Base-by-base conservation (phyloP, 1,140 invertebrate genomes). In the Myzus persicae region DNA sequence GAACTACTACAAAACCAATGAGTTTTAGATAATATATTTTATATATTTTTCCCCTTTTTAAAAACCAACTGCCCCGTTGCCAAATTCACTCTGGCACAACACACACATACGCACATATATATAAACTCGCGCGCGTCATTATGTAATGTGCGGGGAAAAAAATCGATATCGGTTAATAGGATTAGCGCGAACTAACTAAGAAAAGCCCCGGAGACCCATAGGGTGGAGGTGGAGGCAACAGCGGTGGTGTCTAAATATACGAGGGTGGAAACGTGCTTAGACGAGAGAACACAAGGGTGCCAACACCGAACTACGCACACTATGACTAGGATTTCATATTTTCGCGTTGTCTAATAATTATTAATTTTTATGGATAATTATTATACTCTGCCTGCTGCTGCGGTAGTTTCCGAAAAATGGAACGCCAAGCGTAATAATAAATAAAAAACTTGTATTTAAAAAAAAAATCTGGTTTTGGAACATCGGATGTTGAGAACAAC, bases 91-190 rank as follows among this genome's bases (percentile, higher is more conserved):
- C 76, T 22, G 36, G n/a, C 18, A 40, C 36, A 90, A 90, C 51
- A 81, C 90, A 67, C 54, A 67, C 20, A 81, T 8, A 38, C 22
- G 2, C 14, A 24, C 31, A 85, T 44, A 85, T 42, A 36, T 46
- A 44, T 44, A 87, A 36, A 81, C 90, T 38, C 36, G 46, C 26
- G 46, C 67, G 81, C 91, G 91, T 93, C 91, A 93, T 93, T 93
- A 93, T 93, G 46, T 93, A 93, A 93, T 93, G 91, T 93, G 76
- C 81, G 67, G 44, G 91, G 91, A 48, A 92, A 92, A 91, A 93
- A 93, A 93, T 93, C 91, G 91, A 93, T 93, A 93, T 93, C 91
- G 91, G 91, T 93, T 93, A 93, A 93, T 93, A 93, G 91, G 91
- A 93, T 93, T 93, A 93, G 91, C 76, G 91, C 91, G 81, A 54